Conservation (phyloP, 2,113 vertebrate genomes). For the Sylvietta virens region DNA sequence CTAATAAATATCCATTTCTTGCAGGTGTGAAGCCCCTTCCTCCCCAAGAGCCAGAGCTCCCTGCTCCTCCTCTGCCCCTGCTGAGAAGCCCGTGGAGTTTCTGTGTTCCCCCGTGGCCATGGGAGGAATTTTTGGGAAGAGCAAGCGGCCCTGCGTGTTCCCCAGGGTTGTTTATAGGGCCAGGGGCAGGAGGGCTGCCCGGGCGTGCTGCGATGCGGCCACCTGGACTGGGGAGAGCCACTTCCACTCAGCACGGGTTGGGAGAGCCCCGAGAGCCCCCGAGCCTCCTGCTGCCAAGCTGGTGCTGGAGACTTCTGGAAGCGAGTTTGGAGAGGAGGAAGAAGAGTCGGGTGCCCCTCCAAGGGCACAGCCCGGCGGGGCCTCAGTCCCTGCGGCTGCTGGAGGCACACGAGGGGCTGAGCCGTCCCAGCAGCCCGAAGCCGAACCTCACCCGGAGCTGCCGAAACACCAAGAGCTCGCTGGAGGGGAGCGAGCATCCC, state of each 20-base stretch:
- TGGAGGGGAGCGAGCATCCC: background rate
- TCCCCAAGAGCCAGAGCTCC: background rate
- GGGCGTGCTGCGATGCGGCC: background rate
- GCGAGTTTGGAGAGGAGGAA: fast-evolving
- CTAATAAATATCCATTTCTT: background rate
- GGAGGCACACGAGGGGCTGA: fast-evolving
- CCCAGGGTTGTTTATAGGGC: background rate
- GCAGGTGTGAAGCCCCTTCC: background rate
- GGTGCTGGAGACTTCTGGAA: fast-evolving
- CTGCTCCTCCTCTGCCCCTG: background rate
- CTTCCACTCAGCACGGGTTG: background rate
- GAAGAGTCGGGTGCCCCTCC: no score
- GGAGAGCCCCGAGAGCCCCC: background rate
- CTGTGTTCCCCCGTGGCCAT: background rate
- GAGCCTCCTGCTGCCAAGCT: background rate
- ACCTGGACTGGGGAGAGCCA: slow-evolving; percentile 1
- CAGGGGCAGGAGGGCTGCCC: background rate
- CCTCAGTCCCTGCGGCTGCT: fast-evolving
- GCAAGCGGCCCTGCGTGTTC: background rate
- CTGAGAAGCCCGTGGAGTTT: background rate
- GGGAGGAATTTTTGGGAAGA: slow-evolving; percentile 41
- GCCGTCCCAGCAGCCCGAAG: background rate
- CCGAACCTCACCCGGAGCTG: background rate
- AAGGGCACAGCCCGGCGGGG: fast-evolving
- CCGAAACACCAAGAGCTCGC: fast-evolving